Evolutionary conservation across 2,888 invertebrate species (phyloP).

Genomic region (Dastarcus helophoroides): DNA sequence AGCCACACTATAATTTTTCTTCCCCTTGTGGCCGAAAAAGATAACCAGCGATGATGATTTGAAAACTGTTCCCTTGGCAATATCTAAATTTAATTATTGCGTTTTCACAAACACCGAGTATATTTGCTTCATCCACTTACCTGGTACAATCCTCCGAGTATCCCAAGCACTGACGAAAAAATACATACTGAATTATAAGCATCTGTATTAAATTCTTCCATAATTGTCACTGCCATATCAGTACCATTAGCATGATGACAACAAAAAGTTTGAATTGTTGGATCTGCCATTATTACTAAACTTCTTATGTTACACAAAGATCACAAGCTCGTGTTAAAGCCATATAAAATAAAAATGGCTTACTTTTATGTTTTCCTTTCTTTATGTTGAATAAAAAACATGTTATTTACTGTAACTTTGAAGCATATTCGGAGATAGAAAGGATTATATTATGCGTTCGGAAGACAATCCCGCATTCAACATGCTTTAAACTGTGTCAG

Average conservation of each 20-base stretch:
- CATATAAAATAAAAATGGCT: too few relatives aligned
- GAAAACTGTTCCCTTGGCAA: slow-evolving; percentile 47
- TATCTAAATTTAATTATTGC: slow-evolving; percentile 50
- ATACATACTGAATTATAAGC: slow-evolving; percentile 65
- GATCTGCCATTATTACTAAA: slow-evolving; percentile 68
- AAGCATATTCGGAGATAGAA: too few relatives aligned
- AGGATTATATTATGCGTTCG: too few relatives aligned
- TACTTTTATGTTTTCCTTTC: too few relatives aligned
- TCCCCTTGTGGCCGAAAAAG: slow-evolving; percentile 51
- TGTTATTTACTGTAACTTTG: too few relatives aligned
- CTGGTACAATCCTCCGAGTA: slow-evolving; percentile 67
- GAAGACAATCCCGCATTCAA: too few relatives aligned
- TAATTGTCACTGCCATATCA: slow-evolving; percentile 52
- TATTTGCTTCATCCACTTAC: too few relatives aligned
- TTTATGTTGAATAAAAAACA: too few relatives aligned
- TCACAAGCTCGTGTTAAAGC: too few relatives aligned
- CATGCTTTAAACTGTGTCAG: too few relatives aligned
- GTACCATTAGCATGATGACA: slow-evolving; percentile 54
- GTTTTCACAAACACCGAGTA: too few relatives aligned
- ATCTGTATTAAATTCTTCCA: slow-evolving; percentile 62
- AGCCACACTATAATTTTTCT: slow-evolving; percentile 66
- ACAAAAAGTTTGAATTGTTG: slow-evolving; percentile 75
- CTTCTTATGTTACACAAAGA: too few relatives aligned
- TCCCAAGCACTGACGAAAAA: slow-evolving; percentile 60
- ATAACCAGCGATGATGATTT: slow-evolving; percentile 43